Base-by-base conservation (phyloP, 2,888 invertebrate genomes). In the Hirtodrosophila confusa region DNA sequence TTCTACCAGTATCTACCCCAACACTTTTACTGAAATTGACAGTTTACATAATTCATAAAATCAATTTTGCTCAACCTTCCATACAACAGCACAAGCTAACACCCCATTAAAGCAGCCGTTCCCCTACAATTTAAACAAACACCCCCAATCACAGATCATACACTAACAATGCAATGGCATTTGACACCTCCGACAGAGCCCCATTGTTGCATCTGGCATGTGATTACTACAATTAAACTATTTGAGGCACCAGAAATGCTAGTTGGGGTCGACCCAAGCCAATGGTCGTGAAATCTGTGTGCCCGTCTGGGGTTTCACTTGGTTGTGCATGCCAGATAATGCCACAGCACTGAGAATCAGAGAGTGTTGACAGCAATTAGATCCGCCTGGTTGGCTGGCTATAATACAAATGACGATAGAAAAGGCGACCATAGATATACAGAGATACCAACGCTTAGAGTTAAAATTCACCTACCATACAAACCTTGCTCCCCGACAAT, bases 161-260 rank as follows among this genome's bases (percentile, higher is more conserved):
- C 31, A 44, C 3, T 12, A 65, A 78, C 82, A 85, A 79, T 80
- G 85, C 67, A 68, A 45, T 65, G 78, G 62, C 78, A 86, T 60
- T 86, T 85, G 76, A 64, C 88, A 82, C 79, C 88, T 87, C 55
- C 45, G 35, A 47, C 39, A 40, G 37, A 31, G 47, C 60, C 47
- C 72, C 63, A 69, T 69, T 72, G 75, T 83, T 68, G 82, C 64
- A 65, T 27, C 29, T 56, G 45, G 50, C 74, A 85, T 85, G 77
- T 88, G 82, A 82, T 82, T 76, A 76, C 80, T 73, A 63, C 70
- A 86, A 88, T 82, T 82, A 88, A 82, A 76, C 80, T 44, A 87
- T 86, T 82, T 86, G 65, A 61, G 53, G 83, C 87, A 75, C 57
- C 65, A 72, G 45, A 71, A 78, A 64, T 63, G 57, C 58, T 55